These are phyloP conservation scores for Chaetogeoica ovagalla DNA, from an alignment of 2,888 invertebrate species.

Conservation along the genomic window DNA sequence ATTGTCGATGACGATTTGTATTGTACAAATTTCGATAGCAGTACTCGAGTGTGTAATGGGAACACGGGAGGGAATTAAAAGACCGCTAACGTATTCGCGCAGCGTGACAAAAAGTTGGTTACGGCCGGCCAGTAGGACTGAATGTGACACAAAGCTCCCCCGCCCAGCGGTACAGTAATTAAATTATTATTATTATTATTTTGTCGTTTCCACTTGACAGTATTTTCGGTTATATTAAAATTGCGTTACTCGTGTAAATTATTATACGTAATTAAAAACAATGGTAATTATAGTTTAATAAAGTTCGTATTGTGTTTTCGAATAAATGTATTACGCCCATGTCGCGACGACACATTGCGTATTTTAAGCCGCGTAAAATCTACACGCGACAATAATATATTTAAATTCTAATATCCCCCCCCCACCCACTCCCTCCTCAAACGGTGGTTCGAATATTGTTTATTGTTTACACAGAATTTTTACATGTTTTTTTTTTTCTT, in stretches of 20 bases:
- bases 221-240: conserved; percentile 33
- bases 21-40: too few species aligned
- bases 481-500: too few species aligned
- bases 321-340: not conserved
- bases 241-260: conserved; percentile 18
- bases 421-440: too few species aligned
- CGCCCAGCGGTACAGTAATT: not conserved
- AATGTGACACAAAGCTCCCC: conserved; percentile 23
- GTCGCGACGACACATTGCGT: too few species aligned
- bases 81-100: too few species aligned
- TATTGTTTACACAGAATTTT: too few species aligned
- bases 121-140: not conserved
- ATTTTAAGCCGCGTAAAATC: too few species aligned
- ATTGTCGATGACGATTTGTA: too few species aligned
- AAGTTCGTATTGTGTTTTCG: not conserved
- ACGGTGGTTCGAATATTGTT: not conserved
- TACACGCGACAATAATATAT: not conserved
- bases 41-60: too few species aligned
- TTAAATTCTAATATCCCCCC: not conserved
- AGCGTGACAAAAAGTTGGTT: not conserved
- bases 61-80: too few species aligned
- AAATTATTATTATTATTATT: conserved; percentile 12
- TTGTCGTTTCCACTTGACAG: not conserved
- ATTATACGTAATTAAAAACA: conserved; percentile 26
- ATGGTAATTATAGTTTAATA: conserved; percentile 10